Percentiles rank a stretch among this genome's conserved stretches.
phyloP scores from a whole-genome alignment of 53 echinoderm and acorn worm genomes.

The Pentamera pediparva region DNA sequence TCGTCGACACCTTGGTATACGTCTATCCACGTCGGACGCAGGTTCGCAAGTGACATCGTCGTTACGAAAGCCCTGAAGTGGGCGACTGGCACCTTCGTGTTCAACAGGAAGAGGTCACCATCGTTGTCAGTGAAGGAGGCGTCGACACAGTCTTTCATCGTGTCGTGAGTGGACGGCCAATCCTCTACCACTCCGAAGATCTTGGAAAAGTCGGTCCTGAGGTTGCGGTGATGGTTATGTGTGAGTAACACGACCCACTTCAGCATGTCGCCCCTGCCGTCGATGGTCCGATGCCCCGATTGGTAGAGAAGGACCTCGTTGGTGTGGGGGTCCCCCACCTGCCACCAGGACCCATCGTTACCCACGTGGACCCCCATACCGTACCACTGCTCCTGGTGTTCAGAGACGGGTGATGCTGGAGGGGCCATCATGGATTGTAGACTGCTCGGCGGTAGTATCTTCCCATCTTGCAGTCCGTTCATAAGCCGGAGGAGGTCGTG shows the following conservation, averaged over 20 bases:
- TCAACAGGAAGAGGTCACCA: constrained; percentile 37
- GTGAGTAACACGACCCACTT: constrained; percentile 78
- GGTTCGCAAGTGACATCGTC: constrained; percentile 39
- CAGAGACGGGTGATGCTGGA: constrained; percentile 62
- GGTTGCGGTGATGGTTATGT: constrained; percentile 79
- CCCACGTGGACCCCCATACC: constrained; percentile 70
- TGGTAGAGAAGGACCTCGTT: constrained; percentile 85
- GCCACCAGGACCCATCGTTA: constrained; percentile 83
- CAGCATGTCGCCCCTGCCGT: constrained; percentile 8
- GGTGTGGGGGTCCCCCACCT: constrained; percentile 78
- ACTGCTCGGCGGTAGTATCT: constrained; percentile 32
- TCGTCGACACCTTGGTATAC: constrained; percentile 37
- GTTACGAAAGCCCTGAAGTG: constrained; percentile 49
- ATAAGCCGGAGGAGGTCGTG: constrained; percentile 82
- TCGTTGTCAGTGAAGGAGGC: constrained; percentile 10
- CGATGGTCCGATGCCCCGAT: constrained; percentile 12
- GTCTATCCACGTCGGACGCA: constrained; percentile 70
- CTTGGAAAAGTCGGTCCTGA: constrained; percentile 39
- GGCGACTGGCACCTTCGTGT: constrained; percentile 51
- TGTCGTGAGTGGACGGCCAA: constrained; percentile 58
- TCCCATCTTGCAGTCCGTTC: constrained; percentile 50
- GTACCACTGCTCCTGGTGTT: constrained; percentile 84
- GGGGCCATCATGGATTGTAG: constrained; percentile 37
- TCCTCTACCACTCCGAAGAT: constrained; percentile 36
- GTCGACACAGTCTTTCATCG: constrained; percentile 60